Evolutionary conservation across 2,888 invertebrate genomes (phyloP).

Genomic region (Carterocephalus palaemon): DNA sequence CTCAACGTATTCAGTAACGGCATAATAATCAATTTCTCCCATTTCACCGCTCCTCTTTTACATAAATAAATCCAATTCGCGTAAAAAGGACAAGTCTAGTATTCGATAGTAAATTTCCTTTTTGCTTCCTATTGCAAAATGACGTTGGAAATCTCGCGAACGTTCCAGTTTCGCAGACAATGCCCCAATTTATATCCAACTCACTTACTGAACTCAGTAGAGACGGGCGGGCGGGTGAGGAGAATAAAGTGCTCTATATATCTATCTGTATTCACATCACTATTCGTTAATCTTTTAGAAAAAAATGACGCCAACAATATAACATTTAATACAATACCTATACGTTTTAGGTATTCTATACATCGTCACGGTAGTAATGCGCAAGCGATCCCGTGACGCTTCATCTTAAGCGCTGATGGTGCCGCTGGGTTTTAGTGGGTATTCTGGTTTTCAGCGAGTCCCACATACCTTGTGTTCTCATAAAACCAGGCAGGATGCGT

Average conservation of each 20-base stretch:
- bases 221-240: slow-evolving; percentile 54
- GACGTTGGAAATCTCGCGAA: slow-evolving; percentile 58
- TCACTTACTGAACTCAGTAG: slow-evolving; percentile 71
- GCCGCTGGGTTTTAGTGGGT: no score
- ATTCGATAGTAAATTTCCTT: slow-evolving; percentile 38
- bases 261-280: slow-evolving; percentile 31
- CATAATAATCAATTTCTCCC: slow-evolving; percentile 55
- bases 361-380: no score
- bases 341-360: no score
- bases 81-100: slow-evolving; percentile 38
- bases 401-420: no score
- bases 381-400: no score
- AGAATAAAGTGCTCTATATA: slow-evolving; percentile 33
- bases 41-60: slow-evolving; percentile 42
- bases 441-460: no score
- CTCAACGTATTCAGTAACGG: slow-evolving; percentile 54
- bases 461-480: no score
- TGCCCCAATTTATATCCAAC: slow-evolving; percentile 79
- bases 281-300: slow-evolving; percentile 19
- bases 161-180: slow-evolving; percentile 78
- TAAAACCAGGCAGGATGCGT: no score
- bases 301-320: neutral
- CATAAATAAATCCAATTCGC: slow-evolving; percentile 30
- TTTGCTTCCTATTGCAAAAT: slow-evolving; percentile 62
- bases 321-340: neutral